phyloP scores from a whole-genome alignment of 2,888 invertebrate species.

The Colostygia pectinataria region DNA sequence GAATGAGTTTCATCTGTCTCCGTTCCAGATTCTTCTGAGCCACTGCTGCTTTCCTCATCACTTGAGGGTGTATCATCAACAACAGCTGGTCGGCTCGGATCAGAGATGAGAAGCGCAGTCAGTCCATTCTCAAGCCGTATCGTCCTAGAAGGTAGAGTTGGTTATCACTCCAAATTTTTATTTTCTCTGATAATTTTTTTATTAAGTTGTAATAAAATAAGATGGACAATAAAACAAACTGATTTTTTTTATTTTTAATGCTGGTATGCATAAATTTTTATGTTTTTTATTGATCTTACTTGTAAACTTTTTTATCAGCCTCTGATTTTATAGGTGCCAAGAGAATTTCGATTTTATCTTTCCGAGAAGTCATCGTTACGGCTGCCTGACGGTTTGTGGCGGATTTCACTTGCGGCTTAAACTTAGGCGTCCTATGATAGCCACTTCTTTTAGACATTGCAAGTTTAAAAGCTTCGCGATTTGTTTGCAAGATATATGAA shows the following conservation, averaged over 20 bases:
- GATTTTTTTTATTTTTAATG: no score
- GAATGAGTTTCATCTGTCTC: constrained; percentile 76
- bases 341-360: constrained; percentile 73
- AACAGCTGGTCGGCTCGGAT: constrained; percentile 66
- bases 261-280: no score
- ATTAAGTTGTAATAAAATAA: no score
- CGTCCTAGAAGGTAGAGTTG: constrained; percentile 32
- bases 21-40: constrained; percentile 53
- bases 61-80: constrained; percentile 53
- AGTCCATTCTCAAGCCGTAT: constrained; percentile 86
- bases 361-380: constrained; percentile 48
- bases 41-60: constrained; percentile 61
- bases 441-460: constrained; percentile 71
- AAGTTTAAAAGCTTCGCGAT: constrained; percentile 42
- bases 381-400: constrained; percentile 50
- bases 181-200: no score
- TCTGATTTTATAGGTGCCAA: constrained; percentile 87
- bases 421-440: constrained; percentile 65
- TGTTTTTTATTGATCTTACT: constrained; percentile 71
- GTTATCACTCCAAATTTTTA: no score
- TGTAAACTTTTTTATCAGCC: constrained; percentile 90
- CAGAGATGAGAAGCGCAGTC: constrained; percentile 88
- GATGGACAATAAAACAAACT: no score
- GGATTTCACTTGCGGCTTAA: constrained; percentile 68
- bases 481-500: constrained; percentile 56